Evolutionary conservation across 2,888 invertebrate species (phyloP), one percentile per base, ranked within the genome.

Genomic region (Lithophane socia): DNA sequence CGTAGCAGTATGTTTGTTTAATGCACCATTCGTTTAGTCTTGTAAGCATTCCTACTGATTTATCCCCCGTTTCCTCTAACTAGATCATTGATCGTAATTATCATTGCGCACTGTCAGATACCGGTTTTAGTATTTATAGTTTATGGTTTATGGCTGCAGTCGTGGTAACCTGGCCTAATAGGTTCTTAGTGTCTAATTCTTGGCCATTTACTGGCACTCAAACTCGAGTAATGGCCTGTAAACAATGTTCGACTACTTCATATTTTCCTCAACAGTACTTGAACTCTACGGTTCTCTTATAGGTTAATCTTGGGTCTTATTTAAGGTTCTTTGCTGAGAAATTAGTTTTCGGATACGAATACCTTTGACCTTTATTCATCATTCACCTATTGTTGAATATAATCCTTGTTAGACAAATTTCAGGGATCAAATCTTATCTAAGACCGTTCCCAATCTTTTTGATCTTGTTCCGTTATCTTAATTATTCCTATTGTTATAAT

Each of bases 101-200:
- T 86, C 66, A 77, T 77, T 75, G 69, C 69, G 54, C 47, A 63
- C 67, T 80, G 84, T 77, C 84, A 75, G 61, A 63, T 86, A 73
- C 80, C 64, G 80, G 81, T 83, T 79, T 79, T 65, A 75, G 70
- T 83, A 67, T 73, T 73, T 66, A 73, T 83, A 64, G 29, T 75
- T 67, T 77, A 80, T 70, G 61, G 44, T 80, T 77, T 80, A 80
- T 63, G 67, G 21, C 42, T 52, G 49, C 54, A 42, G 60, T 58
- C 64, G 37, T 29, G 42, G 18, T 65, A 63, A 85, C 52, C 65
- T 52, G 24, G 29, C 65, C 72, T 86, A 67, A 73, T 77, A 29
- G 49, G 49, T 65, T 65, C 24, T 72, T 64, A 69, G 52, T 24
- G 54, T 74, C 63, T 73, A 68, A 77, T 80, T 63, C 68, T n/a